These are phyloP conservation scores for Strongylocentrotus purpuratus DNA, from an alignment of 35 echinoderm and acorn worm genomes.

Conservation along the genomic window DNA sequence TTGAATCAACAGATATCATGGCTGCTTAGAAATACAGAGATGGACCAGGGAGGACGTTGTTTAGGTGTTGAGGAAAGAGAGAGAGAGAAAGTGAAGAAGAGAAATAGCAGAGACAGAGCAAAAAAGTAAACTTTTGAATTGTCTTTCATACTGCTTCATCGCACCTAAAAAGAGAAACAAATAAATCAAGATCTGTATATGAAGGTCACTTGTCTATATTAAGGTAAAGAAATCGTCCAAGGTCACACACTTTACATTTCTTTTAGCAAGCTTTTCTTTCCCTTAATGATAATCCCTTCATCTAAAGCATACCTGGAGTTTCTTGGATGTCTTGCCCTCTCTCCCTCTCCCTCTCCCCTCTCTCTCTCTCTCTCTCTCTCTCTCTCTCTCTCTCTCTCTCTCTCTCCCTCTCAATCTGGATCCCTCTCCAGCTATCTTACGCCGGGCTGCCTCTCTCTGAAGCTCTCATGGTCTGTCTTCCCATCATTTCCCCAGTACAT, in stretches of 20 bases:
- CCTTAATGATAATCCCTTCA: not conserved
- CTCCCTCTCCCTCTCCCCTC: not conserved
- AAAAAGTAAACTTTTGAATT: not conserved
- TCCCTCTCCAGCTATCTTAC: too few relatives aligned
- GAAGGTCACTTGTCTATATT: not conserved
- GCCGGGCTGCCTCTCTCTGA: not conserved
- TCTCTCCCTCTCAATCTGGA: too few relatives aligned
- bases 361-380: too few relatives aligned
- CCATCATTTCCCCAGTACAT: not conserved
- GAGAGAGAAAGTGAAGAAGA: not conserved
- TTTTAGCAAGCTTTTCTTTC: not conserved
- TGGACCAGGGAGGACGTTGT: not conserved
- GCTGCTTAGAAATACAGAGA: not conserved
- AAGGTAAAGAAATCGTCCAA: not conserved
- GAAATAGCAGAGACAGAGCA: not conserved
- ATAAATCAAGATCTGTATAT: not conserved
- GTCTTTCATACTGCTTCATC: not conserved
- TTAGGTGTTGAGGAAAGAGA: not conserved
- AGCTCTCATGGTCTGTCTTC: slow-evolving; percentile 8
- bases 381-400: too few relatives aligned
- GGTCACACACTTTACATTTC: not conserved
- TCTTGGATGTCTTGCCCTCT: not conserved
- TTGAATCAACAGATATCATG: too few relatives aligned
- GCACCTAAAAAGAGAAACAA: not conserved
- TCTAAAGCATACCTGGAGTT: not conserved